A percentile compares a stretch with the other conserved stretches of the same genome.
phyloP scores from a whole-genome alignment of 2,888 invertebrate genomes.

The Hecatera dysodea region DNA sequence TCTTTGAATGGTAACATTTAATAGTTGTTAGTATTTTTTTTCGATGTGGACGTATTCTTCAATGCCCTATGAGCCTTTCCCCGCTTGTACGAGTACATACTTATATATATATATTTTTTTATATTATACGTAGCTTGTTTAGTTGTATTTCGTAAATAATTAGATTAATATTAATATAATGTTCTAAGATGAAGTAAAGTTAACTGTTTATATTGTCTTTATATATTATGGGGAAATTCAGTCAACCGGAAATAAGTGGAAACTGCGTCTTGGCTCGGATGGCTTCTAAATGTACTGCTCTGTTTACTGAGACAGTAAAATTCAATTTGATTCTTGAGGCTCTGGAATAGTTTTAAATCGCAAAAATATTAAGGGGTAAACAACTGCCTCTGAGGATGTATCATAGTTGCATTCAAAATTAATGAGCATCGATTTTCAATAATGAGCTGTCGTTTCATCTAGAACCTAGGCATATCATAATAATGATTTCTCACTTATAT shows the following conservation, averaged over 20 bases:
- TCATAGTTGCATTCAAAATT: background rate
- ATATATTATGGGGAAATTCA: constrained; percentile 12
- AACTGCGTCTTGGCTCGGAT: constrained; percentile 1
- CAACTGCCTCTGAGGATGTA: background rate
- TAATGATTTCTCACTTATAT: background rate
- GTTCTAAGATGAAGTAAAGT: too few species aligned
- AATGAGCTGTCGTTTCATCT: background rate
- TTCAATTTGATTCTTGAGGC: background rate
- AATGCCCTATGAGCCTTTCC: too few species aligned
- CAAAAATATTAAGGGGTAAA: background rate
- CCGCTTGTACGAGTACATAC: too few species aligned
- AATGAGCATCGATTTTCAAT: background rate
- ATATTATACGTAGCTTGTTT: too few species aligned
- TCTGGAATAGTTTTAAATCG: background rate
- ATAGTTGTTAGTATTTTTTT: too few species aligned
- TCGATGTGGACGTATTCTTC: too few species aligned
- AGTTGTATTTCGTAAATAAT: too few species aligned
- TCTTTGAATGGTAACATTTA: constrained; percentile 10
- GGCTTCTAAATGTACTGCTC: constrained; percentile 18
- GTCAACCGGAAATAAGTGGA: constrained; percentile 3
- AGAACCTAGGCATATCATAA: background rate
- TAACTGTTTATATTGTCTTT: constrained; percentile 8
- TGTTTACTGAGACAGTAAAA: constrained; percentile 2
- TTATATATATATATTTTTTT: too few species aligned
- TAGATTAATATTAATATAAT: too few species aligned